Conservation (phyloP, 35 echinoderm and acorn worm genomes). For the Diadema setosum region DNA sequence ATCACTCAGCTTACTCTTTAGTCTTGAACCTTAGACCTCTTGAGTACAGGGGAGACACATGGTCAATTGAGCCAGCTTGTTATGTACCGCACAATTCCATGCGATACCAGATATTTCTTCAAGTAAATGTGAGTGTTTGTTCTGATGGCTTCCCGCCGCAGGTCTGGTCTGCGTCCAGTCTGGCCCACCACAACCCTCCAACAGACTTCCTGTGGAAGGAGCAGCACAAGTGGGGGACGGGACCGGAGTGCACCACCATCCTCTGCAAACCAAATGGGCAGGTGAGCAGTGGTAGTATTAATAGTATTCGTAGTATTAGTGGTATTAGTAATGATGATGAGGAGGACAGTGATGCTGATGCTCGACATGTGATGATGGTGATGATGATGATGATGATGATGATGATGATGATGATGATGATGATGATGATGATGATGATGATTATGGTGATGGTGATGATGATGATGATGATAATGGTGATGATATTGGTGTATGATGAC, state of each 20-base stretch:
- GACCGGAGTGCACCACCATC: constrained; percentile 96
- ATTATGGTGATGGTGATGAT: background rate
- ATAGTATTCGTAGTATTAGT: no score
- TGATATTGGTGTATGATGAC: no score
- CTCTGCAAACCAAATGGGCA: constrained; percentile 95
- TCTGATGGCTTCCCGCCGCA: background rate
- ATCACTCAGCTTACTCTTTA: no score
- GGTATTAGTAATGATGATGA: no score
- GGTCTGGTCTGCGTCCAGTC: constrained; percentile 89
- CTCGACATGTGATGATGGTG: no score
- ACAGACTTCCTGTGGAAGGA: constrained; percentile 96
- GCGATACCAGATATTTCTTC: no score
- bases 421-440: background rate
- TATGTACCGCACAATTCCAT: no score
- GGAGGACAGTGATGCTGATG: no score
- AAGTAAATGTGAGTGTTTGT: background rate
- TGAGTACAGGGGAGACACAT: no score
- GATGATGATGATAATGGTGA: background rate
- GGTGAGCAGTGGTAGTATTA: no score
- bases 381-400: background rate
- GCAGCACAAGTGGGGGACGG: constrained; percentile 95
- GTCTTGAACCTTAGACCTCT: no score
- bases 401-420: background rate
- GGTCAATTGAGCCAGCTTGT: no score
- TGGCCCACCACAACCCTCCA: constrained; percentile 88